These are phyloP conservation scores for Daptonema setosum DNA, from an alignment of 2,888 invertebrate species.

Conservation along the genomic window DNA sequence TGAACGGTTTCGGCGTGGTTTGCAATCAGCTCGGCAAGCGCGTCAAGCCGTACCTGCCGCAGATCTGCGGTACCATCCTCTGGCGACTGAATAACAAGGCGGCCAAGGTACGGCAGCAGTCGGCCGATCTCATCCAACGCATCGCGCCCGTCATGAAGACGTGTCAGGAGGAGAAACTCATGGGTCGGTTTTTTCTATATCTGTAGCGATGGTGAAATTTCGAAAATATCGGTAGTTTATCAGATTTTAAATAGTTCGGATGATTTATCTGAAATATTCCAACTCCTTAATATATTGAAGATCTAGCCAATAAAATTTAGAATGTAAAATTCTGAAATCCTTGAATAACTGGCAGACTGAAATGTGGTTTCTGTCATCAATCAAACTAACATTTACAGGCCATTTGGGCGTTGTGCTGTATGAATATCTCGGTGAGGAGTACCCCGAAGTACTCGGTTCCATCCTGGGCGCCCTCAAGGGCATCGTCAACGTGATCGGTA, in stretches of 20 bases:
- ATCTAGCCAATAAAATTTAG: no score
- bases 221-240: not conserved
- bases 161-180: constrained; percentile 57
- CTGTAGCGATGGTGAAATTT: not conserved
- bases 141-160: constrained; percentile 97
- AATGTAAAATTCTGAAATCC: no score
- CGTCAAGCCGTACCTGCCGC: constrained; percentile 91
- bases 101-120: constrained; percentile 92
- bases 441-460: constrained; percentile 92
- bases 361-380: no score
- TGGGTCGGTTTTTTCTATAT: not conserved
- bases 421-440: constrained; percentile 96
- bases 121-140: constrained; percentile 89
- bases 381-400: no score
- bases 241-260: not conserved
- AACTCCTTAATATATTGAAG: not conserved
- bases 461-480: constrained; percentile 95
- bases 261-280: not conserved
- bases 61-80: constrained; percentile 97
- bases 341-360: no score
- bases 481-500: constrained; percentile 97
- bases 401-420: constrained; percentile 96
- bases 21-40: constrained; percentile 89
- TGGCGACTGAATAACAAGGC: constrained; percentile 99
- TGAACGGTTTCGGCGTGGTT: constrained; percentile 96